phyloP scores from a whole-genome alignment of 2,888 invertebrate genomes.

The Argyra leucocephala region DNA sequence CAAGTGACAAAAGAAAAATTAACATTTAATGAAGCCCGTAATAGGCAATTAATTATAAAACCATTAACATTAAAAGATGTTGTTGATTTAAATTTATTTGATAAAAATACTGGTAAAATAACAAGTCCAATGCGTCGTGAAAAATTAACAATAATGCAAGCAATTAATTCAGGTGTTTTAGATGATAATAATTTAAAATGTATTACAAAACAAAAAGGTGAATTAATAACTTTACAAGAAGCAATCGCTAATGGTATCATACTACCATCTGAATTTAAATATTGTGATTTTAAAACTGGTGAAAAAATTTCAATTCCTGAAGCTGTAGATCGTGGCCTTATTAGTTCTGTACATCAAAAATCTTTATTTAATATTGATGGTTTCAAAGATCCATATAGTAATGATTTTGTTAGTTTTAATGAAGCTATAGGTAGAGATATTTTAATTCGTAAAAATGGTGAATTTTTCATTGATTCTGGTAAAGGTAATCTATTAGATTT shows the following conservation, averaged over 20 bases:
- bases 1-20: slow-evolving; percentile 64
- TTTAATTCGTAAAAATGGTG: slow-evolving; percentile 62
- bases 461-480: slow-evolving; percentile 61
- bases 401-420: slow-evolving; percentile 76
- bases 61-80: slow-evolving; percentile 89
- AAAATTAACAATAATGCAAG: slow-evolving; percentile 70
- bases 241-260: slow-evolving; percentile 76
- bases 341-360: slow-evolving; percentile 76
- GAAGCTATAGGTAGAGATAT: slow-evolving; percentile 67
- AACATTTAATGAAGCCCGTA: slow-evolving; percentile 72
- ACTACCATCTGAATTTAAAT: slow-evolving; percentile 60
- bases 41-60: slow-evolving; percentile 69
- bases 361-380: slow-evolving; percentile 89
- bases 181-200: slow-evolving; percentile 78
- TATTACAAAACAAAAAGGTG: slow-evolving; percentile 68
- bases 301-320: slow-evolving; percentile 69
- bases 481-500: slow-evolving; percentile 69
- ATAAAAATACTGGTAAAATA: slow-evolving; percentile 59
- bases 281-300: slow-evolving; percentile 62
- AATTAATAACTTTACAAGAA: slow-evolving; percentile 73
- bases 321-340: slow-evolving; percentile 80
- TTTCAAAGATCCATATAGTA: slow-evolving; percentile 71
- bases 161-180: slow-evolving; percentile 75
- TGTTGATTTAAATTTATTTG: slow-evolving; percentile 69
- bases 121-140: slow-evolving; percentile 70